Evolutionary conservation across 2,888 invertebrate species (phyloP).

Genomic region (Tinea trinotella): DNA sequence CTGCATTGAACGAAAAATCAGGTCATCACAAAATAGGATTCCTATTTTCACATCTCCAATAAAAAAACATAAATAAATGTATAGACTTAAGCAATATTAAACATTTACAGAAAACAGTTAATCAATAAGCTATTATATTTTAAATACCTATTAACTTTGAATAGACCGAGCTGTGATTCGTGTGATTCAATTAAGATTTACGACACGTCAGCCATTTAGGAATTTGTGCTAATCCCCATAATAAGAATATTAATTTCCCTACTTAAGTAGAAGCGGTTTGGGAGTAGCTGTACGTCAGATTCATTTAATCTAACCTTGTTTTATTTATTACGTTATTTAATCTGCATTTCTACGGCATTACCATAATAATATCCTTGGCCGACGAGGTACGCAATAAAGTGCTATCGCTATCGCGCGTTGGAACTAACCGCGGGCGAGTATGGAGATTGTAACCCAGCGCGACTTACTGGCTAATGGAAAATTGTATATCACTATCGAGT

Average conservation of each 20-base stretch:
- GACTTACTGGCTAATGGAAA: conserved; percentile 45
- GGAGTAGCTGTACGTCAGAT: conserved; percentile 19
- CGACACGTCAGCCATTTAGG: conserved; percentile 1
- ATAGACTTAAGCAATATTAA: too few species aligned
- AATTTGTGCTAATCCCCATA: not conserved
- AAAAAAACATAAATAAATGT: too few species aligned
- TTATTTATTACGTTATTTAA: conserved; percentile 54
- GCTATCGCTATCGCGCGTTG: conserved; percentile 43
- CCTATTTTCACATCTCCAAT: too few species aligned
- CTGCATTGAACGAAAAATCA: conserved; percentile 2
- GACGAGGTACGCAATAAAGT: conserved; percentile 53
- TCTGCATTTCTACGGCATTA: conserved; percentile 55
- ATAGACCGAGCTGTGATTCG: conserved; percentile 3
- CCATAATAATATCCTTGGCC: conserved; percentile 56
- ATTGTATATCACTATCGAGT: conserved; percentile 57
- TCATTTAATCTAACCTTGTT: conserved; percentile 38
- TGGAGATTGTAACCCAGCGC: conserved; percentile 41
- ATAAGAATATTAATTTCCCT: conserved; percentile 13
- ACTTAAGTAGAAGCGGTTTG: not conserved
- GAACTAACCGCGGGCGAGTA: conserved; percentile 38
- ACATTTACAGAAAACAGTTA: too few species aligned
- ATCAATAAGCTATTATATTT: not conserved
- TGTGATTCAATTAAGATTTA: conserved; percentile 11
- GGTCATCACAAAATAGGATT: conserved; percentile 12
- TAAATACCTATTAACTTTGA: conserved; percentile 4